Evolutionary conservation across 1,140 invertebrate species (phyloP).

Genomic region (Magallana ariakensis): DNA sequence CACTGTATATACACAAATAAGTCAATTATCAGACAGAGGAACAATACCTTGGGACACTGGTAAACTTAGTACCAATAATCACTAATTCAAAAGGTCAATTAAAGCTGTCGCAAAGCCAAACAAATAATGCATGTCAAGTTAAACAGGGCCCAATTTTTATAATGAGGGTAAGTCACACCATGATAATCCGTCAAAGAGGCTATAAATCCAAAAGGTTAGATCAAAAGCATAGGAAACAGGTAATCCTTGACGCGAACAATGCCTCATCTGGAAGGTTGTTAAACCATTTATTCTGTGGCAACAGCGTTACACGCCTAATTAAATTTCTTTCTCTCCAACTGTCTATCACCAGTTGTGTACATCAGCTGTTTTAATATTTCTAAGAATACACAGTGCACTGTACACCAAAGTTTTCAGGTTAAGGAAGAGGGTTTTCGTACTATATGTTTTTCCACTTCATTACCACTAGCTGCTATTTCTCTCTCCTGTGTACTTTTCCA

Average conservation of each 20-base stretch:
- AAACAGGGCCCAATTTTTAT: neutral
- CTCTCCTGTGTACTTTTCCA: neutral
- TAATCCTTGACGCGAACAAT: constrained; percentile 14
- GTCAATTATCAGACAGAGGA: constrained; percentile 13
- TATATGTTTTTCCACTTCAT: neutral
- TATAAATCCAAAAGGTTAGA: neutral
- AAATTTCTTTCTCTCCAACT: constrained; percentile 28
- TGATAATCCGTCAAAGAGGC: constrained; percentile 7
- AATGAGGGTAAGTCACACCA: neutral
- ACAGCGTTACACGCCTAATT: constrained; percentile 9
- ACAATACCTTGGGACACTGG: neutral
- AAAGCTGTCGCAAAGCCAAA: constrained; percentile 25
- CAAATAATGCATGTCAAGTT: neutral
- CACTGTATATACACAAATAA: neutral
- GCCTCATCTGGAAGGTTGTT: neutral
- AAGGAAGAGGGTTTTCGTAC: neutral
- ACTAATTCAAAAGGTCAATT: constrained; percentile 20
- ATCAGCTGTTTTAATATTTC: neutral
- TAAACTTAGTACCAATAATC: constrained; percentile 18
- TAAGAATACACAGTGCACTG: neutral
- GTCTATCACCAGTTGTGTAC: constrained; percentile 2
- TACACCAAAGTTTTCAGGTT: neutral
- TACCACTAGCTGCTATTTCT: neutral
- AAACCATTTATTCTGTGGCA: neutral
- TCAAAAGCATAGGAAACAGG: neutral